Evolutionary conservation across 2,888 invertebrate genomes (phyloP), one percentile per base, ranked within the genome.

Genomic region (Protodeltote pygarga): DNA sequence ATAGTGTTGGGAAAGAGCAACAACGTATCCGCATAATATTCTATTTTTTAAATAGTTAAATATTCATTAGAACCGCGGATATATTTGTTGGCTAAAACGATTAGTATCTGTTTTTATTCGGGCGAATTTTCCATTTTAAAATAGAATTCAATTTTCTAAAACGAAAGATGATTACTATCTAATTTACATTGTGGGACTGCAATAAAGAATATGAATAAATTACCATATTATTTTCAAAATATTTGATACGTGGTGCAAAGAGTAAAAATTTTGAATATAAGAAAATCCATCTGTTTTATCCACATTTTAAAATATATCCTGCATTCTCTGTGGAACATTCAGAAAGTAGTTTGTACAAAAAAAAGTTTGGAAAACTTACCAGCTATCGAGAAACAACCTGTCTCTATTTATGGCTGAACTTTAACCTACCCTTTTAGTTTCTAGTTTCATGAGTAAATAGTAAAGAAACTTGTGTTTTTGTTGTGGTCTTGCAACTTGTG

Each of bases 1-100:
- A 16, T 59, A 64, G 39, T 10, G 50, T 37, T 54, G 45, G 17
- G 37, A 19, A n/a, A 2, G 8, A 33, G 34, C 3, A 14, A 13
- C 23, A 9, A 3, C 9, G 10, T 14, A 33, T 8, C 9, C 29
- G 9, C 14, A 35, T 3, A 1, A 2, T 21, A 13, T 21, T 1
- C 3, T n/a, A 4, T 32, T 5, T 13, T 5, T 2, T 16, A 2
- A 6, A 16, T 29, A 9, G n/a, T n/a, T n/a, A n/a, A n/a, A n/a
- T n/a, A n/a, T n/a, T n/a, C n/a, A n/a, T n/a, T n/a, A n/a, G n/a
- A n/a, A n/a, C n/a, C n/a, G n/a, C n/a, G n/a, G n/a, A n/a, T n/a
- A n/a, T n/a, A n/a, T n/a, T n/a, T n/a, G n/a, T n/a, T n/a, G n/a
- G n/a, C n/a, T n/a, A n/a, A n/a, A n/a, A n/a, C n/a, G n/a, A n/a